A percentile compares a stretch with the other conserved stretches of the same genome.
Evolutionary conservation across 2,113 vertebrate species (phyloP).

Genomic region (Burhinus oedicnemus): DNA sequence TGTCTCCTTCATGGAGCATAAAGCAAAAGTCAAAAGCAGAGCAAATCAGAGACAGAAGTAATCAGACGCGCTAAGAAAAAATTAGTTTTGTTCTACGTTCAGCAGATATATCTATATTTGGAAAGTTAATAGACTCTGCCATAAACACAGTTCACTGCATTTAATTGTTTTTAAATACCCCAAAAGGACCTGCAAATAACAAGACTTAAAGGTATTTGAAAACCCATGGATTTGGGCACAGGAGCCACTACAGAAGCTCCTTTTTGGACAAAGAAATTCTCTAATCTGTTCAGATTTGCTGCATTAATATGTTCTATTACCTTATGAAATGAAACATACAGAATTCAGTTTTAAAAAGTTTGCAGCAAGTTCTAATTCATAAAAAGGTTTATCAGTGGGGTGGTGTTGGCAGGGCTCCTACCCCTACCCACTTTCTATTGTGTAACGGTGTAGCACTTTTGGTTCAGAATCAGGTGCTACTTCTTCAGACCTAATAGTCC

Average conservation of each 20-base stretch:
- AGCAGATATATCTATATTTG: not conserved
- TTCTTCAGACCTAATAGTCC: not conserved
- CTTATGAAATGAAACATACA: not conserved
- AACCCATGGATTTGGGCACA: not conserved
- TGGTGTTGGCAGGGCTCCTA: not conserved
- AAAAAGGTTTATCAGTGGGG: not conserved
- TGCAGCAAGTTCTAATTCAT: not conserved
- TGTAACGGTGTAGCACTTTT: not conserved
- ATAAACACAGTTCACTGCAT: not conserved
- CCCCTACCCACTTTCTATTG: accelerated
- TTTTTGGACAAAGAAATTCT: not conserved
- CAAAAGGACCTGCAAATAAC: not conserved
- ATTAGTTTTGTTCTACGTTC: not conserved
- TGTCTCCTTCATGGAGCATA: constrained; percentile 38
- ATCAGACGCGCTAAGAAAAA: not conserved
- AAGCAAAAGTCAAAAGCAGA: constrained; percentile 37
- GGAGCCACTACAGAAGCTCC: not conserved
- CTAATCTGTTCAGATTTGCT: not conserved
- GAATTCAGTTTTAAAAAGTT: not conserved
- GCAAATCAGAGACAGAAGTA: constrained; percentile 11
- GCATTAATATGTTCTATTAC: not conserved
- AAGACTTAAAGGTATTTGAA: not conserved
- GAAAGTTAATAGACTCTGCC: not conserved
- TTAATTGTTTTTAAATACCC: not conserved
- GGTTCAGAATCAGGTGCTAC: not conserved